Conservation (phyloP, 2,888 invertebrate species). For the Agrilus mali region DNA sequence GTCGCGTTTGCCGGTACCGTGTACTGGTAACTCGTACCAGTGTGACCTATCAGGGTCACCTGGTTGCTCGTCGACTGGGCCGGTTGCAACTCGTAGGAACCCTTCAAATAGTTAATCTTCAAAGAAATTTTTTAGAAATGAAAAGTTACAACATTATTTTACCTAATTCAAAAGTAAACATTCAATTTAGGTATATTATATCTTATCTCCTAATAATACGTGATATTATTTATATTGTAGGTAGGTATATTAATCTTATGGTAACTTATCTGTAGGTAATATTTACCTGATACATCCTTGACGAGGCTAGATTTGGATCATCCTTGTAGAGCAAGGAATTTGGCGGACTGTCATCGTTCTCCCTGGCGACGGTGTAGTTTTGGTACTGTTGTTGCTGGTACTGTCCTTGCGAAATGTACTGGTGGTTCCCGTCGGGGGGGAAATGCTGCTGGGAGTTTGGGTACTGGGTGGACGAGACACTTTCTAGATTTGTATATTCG, state of each 20-base stretch:
- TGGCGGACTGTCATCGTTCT: slow-evolving; percentile 37
- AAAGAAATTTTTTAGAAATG: too few relatives aligned
- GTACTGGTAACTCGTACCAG: slow-evolving; percentile 40
- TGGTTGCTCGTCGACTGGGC: slow-evolving; percentile 40
- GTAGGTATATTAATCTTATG: too few relatives aligned
- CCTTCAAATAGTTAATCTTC: slow-evolving; percentile 23
- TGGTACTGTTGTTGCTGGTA: slow-evolving; percentile 22
- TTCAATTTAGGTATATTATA: too few relatives aligned
- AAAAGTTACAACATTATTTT: too few relatives aligned
- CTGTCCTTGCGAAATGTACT: slow-evolving; percentile 18
- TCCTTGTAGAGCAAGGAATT: slow-evolving; percentile 47
- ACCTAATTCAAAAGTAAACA: too few relatives aligned
- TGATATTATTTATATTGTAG: too few relatives aligned
- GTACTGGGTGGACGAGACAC: slow-evolving; percentile 42
- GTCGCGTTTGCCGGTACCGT: slow-evolving; percentile 15
- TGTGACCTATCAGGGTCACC: slow-evolving; percentile 43
- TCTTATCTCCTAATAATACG: too few relatives aligned
- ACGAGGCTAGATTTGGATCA: slow-evolving; percentile 55
- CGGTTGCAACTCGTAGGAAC: slow-evolving; percentile 40
- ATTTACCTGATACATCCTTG: slow-evolving; percentile 32
- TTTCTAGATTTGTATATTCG: slow-evolving; percentile 52
- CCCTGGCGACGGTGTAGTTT: slow-evolving; percentile 11
- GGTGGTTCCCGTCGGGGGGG: slow-evolving; percentile 18
- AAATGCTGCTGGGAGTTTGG: slow-evolving; percentile 14
- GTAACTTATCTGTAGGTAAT: too few relatives aligned